Base-by-base conservation (phyloP, 2,797 vertebrate genomes). In the Adrianichthys oophorus region DNA sequence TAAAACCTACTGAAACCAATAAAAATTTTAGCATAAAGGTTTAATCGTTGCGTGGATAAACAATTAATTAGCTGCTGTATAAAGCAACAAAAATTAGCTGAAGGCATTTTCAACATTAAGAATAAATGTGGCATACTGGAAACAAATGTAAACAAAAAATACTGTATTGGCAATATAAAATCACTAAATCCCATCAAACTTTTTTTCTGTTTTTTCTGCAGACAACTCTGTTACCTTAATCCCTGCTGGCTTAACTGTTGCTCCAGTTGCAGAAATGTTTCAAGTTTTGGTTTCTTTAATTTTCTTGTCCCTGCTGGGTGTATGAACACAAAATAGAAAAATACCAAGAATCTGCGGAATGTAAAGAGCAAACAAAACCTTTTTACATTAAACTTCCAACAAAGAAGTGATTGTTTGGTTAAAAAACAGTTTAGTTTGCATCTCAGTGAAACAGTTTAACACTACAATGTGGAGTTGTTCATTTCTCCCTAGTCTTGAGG, bases 211-310 rank as follows among this genome's bases (percentile, higher is more conserved):
- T 29, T 47, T 47, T 48, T 52, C 65, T 78, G 57, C 55, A 52
- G 69, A 52, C 59, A 55, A 70, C 56, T 60, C 62, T 40, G 48
- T 73, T 81, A 79, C 70, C 54, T 64, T 76, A 80, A 84, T 70
- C 64, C 46, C 61, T 43, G 18, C 40, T 37, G 57, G 66, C 52
- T 72, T 63, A 62, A 56, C 60, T 62, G 50, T 69, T 56, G 56
- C 67, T 68, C 49, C 37, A 47, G 13, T 26, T 64, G 62, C 48
- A 56, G 72, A 1, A 55, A 58, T 43, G 41, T 29, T 26, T 15
- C 42, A 40, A 68, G 56, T 52, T 71, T 69, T 56, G 24, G 44
- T 51, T 52, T 62, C 49, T 37, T 42, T 59, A 32, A 55, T 52
- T 51, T 24, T 19, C n/a, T 17, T 17, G 4, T 44, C 29, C n/a